A percentile compares a stretch with the other conserved stretches of the same genome.
Conservation (phyloP, 2,888 invertebrate species). For the Diaprepes abbreviatus region DNA sequence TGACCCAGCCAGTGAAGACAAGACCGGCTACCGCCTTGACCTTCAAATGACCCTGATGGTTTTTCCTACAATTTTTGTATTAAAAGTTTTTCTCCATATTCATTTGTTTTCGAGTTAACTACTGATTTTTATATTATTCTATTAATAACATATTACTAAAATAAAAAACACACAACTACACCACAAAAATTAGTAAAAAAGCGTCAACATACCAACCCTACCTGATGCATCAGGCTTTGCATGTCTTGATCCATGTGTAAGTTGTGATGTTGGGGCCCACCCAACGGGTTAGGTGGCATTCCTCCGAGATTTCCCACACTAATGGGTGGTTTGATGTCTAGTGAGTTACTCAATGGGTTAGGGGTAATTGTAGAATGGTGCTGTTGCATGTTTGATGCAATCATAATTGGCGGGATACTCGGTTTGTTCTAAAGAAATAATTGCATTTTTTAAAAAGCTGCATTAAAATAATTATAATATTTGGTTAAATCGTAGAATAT, state of each 20-base stretch:
- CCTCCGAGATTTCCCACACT: slow-evolving; percentile 10
- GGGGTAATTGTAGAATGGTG: slow-evolving; percentile 30
- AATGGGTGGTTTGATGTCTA: slow-evolving; percentile 28
- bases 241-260: slow-evolving; percentile 56
- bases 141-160: not conserved
- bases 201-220: slow-evolving; percentile 47
- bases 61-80: no score
- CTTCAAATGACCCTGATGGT: no score
- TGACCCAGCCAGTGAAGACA: no score
- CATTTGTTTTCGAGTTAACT: no score
- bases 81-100: no score
- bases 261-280: slow-evolving; percentile 51
- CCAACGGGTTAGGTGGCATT: slow-evolving; percentile 34
- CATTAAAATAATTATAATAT: not conserved
- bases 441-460: not conserved
- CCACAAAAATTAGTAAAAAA: slow-evolving; percentile 36
- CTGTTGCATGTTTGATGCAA: slow-evolving; percentile 28
- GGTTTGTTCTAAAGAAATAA: slow-evolving; percentile 25
- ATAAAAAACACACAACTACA: not conserved
- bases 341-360: slow-evolving; percentile 14
- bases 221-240: slow-evolving; percentile 54
- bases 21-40: no score
- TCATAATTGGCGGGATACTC: slow-evolving; percentile 8
- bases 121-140: no score
- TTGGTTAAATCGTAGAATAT: no score